A percentile compares a stretch with the other conserved stretches of the same genome.
Conservation (phyloP, 2,797 vertebrate genomes). For the Artibeus lituratus region DNA sequence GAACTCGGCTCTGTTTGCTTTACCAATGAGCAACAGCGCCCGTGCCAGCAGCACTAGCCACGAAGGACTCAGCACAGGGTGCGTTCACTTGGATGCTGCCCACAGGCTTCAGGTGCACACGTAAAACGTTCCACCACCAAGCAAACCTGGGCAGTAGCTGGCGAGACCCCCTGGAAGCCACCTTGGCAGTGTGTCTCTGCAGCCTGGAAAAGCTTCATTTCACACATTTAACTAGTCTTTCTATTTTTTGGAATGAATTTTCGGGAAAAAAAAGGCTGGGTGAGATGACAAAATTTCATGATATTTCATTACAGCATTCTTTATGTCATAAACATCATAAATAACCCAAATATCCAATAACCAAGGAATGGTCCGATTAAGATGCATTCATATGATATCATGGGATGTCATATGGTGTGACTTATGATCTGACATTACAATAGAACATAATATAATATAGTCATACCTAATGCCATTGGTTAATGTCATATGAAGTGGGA, state of each 20-base stretch:
- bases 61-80: background rate
- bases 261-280: background rate
- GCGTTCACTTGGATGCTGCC: background rate
- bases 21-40: background rate
- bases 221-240: background rate
- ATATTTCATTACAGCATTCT: background rate
- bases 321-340: background rate
- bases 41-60: background rate
- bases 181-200: accelerated
- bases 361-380: background rate
- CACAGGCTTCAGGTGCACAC: background rate
- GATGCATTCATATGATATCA: background rate
- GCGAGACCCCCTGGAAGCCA: background rate
- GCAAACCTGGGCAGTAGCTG: background rate
- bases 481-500: background rate
- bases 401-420: background rate
- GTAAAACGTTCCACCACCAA: background rate
- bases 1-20: conserved; percentile 17
- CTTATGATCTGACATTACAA: background rate
- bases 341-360: background rate
- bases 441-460: background rate
- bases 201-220: background rate
- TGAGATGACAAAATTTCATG: background rate
- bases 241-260: background rate
- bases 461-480: background rate